Conservation (phyloP, 2,797 vertebrate species). For the Sciurus carolinensis region DNA sequence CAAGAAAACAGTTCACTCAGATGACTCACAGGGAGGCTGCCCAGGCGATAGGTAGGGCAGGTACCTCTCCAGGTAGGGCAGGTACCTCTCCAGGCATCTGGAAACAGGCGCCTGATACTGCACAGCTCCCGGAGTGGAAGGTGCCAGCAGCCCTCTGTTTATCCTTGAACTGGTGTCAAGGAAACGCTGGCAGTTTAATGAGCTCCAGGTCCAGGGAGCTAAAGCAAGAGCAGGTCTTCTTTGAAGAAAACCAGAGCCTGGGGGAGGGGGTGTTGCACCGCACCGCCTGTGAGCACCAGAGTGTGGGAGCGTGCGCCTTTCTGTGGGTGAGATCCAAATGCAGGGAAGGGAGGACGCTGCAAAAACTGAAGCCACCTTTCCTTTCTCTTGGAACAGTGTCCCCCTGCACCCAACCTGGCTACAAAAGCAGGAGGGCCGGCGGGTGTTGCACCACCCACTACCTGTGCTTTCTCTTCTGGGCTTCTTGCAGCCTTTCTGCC, state of each 20-base stretch:
- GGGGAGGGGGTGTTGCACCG: background rate
- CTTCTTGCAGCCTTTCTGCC: fast-evolving
- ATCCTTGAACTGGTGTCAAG: background rate
- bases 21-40: background rate
- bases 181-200: background rate
- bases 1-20: background rate
- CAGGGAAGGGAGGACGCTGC: background rate
- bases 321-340: background rate
- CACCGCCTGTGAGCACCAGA: fast-evolving
- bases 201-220: background rate
- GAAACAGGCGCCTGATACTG: background rate
- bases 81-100: background rate
- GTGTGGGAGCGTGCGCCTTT: fast-evolving
- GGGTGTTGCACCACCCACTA: fast-evolving
- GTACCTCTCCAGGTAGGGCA: background rate
- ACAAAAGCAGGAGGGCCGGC: background rate
- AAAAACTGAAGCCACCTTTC: background rate
- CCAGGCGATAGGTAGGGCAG: background rate
- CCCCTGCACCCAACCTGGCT: fast-evolving
- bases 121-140: background rate
- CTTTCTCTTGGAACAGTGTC: background rate
- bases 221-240: background rate
- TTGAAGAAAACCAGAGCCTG: background rate
- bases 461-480: fast-evolving
- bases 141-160: background rate